Evolutionary conservation across 2,113 vertebrate species (phyloP), one percentile per base, ranked within the genome.

Genomic region (Scortum barcoo): DNA sequence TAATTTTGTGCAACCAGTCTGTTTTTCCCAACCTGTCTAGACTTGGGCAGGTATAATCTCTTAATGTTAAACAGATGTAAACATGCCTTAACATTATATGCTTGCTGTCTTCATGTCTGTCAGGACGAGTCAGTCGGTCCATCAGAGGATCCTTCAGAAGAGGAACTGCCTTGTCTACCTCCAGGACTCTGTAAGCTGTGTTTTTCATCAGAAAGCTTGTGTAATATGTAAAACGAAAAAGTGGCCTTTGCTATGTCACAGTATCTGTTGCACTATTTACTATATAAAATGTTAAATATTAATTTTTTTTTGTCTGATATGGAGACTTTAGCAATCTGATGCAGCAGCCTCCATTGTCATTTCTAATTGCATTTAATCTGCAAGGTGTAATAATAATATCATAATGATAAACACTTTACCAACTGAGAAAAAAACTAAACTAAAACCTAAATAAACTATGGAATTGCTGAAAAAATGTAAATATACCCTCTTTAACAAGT

Each of bases 91-190:
- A 84, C 0, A 53, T 33, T 33, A 12, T 38, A n/a, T 72, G 60
- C 67, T 80, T 83, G 10, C 12, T 78, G 48, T 80, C 68, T 81
- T 61, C 11, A 36, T 72, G 44, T 81, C 19, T 83, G 50, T n/a
- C 85, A 96, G 95, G 94, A 94, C 80, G 94, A 94, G 65, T 92
- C 93, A 17, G 73, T 94, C 0, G 87, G 89, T 26, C 88, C 78
- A 62, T 28, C 87, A 17, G 90, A 91, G 24, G 89, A 93, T 63
- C 85, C 87, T 40, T 78, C 89, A 66, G 93, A 94, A 76, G 94
- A 94, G 56, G 93, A 81, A 17, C 90, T 62, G 38, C 91, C 90
- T 1, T 73, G 74, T 63, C 81, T 94, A 79, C 93, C 94, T 76
- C 89, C 90, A 16, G 94, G 92, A 14, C 90, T 95, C 46, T 91